Base-by-base conservation (phyloP, 2,888 invertebrate genomes). In the Hetaerina titia region DNA sequence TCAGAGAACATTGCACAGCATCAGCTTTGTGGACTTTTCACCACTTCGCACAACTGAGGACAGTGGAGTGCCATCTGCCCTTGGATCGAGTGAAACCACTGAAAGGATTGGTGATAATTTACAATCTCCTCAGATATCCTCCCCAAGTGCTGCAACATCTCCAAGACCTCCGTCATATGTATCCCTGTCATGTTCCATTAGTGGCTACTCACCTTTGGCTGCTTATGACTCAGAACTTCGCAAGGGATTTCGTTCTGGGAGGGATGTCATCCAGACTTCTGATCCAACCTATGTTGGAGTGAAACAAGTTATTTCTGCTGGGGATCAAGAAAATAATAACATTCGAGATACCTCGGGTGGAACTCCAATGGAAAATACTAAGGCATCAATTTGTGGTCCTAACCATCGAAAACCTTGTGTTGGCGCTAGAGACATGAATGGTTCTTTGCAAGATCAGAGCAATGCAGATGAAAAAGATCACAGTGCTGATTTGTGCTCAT, bases 181-280 rank as follows among this genome's bases (percentile, higher is more conserved):
- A 95, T 98, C 98, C 96, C 97, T 99, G 95, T 99, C 99, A 94
- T 98, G 99, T 96, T 98, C 99, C 45, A 98, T 99, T 94, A 99
- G 98, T 97, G 99, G 99, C 7, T 99, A 99, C 96, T 98, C 98
- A 9, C 98, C 98, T 96, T 97, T 98, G 95, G 98, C 98, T 11
- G 98, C 98, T 95, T 99, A 99, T 97, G 98, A 98, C 96, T 98
- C 98, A 0, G 98, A 98, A 96, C 97, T 98, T 74, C 97, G 98
- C 22, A 98, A 98, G 96, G 98, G 98, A 94, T 98, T 98, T 96
- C 98, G 97, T 96, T 98, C 98, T 45, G 92, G 92, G 56, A 92
- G 92, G 69, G 92, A 92, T 57, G 92, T 57, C 92, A 92, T 56
- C 69, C 92, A 69, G 69, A 69, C 69, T 69, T 31, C 92, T 45